Conservation (phyloP, 2,797 vertebrate species). For the Pogoniulus pusillus region DNA sequence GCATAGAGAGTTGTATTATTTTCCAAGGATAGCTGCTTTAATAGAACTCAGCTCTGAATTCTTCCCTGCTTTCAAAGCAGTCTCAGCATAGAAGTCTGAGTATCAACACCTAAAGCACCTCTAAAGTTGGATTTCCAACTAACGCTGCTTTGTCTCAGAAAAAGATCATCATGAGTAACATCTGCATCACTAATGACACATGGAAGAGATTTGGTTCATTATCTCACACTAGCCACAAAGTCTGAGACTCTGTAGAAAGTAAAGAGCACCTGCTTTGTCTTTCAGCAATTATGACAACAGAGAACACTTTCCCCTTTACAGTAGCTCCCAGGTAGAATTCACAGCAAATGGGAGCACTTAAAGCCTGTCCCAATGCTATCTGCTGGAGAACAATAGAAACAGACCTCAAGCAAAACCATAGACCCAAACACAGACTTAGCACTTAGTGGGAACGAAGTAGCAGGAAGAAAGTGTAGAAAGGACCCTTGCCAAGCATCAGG, state of each 20-base stretch:
- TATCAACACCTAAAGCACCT: background rate
- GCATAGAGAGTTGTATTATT: background rate
- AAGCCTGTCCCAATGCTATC: background rate
- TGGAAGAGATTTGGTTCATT: background rate
- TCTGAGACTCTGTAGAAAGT: background rate
- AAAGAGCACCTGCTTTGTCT: background rate
- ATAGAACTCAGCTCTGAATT: background rate
- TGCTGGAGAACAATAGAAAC: background rate
- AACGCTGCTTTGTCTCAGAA: background rate
- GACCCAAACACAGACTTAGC: background rate
- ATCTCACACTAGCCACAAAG: background rate
- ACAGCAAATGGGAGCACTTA: background rate
- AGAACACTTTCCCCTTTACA: background rate
- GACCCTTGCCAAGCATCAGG: background rate
- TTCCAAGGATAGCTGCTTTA: background rate
- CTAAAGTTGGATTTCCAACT: background rate
- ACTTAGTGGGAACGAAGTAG: background rate
- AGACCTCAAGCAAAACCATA: background rate
- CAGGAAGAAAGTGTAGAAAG: background rate
- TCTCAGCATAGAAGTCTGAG: background rate
- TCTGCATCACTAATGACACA: rapidly evolving
- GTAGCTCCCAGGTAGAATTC: background rate
- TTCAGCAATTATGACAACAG: background rate
- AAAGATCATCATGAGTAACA: background rate
- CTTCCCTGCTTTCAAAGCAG: background rate